These are phyloP conservation scores for Acromyrmex charruanus DNA, from an alignment of 1,140 invertebrate genomes.

Conservation along the genomic window DNA sequence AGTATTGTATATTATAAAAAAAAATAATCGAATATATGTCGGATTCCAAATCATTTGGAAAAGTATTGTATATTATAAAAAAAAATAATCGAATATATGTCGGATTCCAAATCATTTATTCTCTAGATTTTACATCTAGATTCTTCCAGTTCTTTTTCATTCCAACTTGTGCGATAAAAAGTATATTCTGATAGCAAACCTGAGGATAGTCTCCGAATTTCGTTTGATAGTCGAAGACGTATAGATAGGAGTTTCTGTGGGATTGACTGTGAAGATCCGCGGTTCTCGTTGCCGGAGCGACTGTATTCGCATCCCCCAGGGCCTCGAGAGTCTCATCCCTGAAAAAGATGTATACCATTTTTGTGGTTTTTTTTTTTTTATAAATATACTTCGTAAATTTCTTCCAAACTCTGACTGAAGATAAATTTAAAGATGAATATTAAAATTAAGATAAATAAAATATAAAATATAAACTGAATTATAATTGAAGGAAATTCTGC, in stretches of 20 bases:
- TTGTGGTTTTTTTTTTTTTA: neutral
- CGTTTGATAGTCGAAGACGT: conserved; percentile 97
- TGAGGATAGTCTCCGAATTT: conserved; percentile 96
- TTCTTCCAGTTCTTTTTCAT: neutral
- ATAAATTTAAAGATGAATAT: conserved; percentile 7
- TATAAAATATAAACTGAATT: neutral
- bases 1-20: neutral
- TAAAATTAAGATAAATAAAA: neutral
- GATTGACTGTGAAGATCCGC: conserved; percentile 96
- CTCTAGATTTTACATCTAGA: neutral
- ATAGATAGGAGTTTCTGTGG: conserved; percentile 94
- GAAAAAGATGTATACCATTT: conserved; percentile 68
- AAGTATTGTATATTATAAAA: neutral
- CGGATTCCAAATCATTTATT: neutral
- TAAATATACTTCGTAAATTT: conserved; percentile 9
- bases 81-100: neutral
- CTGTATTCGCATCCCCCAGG: conserved; percentile 96
- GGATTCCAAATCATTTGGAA: neutral
- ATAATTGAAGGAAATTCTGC: neutral
- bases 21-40: neutral
- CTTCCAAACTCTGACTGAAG: neutral
- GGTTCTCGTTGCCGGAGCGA: conserved; percentile 96
- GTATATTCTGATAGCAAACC: conserved; percentile 87
- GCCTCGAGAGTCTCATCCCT: conserved; percentile 98
- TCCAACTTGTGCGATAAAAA: conserved; percentile 8